A percentile compares a stretch with the other conserved stretches of the same genome.
Evolutionary conservation across 37 sponge, comb jelly and placozoan species (phyloP).

Genomic region (Diacarnus erythraeanus): DNA sequence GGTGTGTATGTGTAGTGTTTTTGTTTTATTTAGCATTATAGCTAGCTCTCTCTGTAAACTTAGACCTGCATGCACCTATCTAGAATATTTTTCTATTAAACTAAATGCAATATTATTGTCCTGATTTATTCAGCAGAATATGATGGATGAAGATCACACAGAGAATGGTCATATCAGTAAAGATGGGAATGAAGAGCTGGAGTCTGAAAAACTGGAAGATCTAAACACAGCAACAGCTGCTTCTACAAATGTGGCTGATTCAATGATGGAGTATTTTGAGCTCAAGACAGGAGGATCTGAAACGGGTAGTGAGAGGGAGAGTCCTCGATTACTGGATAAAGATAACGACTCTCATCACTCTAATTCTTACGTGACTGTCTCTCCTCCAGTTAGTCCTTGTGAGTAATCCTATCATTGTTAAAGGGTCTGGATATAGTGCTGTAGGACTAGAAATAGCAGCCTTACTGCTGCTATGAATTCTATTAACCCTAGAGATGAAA

Average conservation of each 20-base stretch:
- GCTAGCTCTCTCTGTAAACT: no score
- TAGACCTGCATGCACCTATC: no score
- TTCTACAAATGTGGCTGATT: neutral
- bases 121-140: neutral
- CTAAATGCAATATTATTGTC: no score
- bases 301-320: neutral
- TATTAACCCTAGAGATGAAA: no score
- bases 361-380: conserved; percentile 6
- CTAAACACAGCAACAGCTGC: neutral
- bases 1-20: no score
- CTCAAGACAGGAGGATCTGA: neutral
- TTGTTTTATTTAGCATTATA: no score
- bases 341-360: conserved; percentile 9
- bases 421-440: no score
- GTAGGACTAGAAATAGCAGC: no score
- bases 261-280: conserved; percentile 2
- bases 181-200: conserved; percentile 6
- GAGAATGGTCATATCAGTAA: neutral
- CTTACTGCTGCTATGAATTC: no score
- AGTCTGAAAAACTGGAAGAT: neutral
- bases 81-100: no score
- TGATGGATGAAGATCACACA: neutral
- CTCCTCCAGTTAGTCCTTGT: conserved; percentile 40
- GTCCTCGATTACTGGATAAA: neutral
- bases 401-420: no score